Evolutionary conservation across 2,797 vertebrate species (phyloP), one percentile per base, ranked within the genome.

Genomic region (Discoglossus pictus): DNA sequence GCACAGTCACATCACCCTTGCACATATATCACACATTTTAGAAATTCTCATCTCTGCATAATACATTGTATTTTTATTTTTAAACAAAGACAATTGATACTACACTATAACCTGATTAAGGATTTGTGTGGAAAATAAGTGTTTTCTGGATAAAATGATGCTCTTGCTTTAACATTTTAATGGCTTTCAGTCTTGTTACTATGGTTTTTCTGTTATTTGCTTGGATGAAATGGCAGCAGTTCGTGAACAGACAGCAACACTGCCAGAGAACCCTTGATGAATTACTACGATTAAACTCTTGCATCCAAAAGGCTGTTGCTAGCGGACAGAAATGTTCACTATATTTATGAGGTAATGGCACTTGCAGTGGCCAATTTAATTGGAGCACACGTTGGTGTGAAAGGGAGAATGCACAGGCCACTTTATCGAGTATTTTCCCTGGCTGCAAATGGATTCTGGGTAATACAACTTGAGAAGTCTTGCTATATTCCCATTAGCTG

Each of bases 181-280:
- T 35, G 23, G n/a, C 18, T 56, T 63, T 62, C 31, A 62, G 67
- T 69, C 55, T 56, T 56, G 67, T 70, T 70, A 25, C 67, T 42
- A 63, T 63, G 67, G 67, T 47, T 39, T 39, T 56, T 7, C 16
- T 20, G 35, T 56, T 39, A 38, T 20, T 23, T 56, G 24, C 40
- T 52, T 38, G 48, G 40, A 40, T 35, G 15, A 11, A 24, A 61
- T 40, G 15, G 39, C 20, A 15, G 23, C 56, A 35, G 8, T 51
- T n/a, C 27, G 50, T 40, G 40, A 58, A 47, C 46, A 44, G 17
- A 15, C 8, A n/a, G 27, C 31, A 18, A 23, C 7, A 4, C 18
- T 42, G 43, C 35, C 40, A 53, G 23, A 3, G 20, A 40, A 16
- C 17, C 51, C 51, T n/a, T 24, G 11, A 55, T 48, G 43, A 27